A percentile compares a stretch with the other conserved stretches of the same genome.
Evolutionary conservation across 2,797 vertebrate genomes (phyloP).

Genomic region (Diplodus sargus): DNA sequence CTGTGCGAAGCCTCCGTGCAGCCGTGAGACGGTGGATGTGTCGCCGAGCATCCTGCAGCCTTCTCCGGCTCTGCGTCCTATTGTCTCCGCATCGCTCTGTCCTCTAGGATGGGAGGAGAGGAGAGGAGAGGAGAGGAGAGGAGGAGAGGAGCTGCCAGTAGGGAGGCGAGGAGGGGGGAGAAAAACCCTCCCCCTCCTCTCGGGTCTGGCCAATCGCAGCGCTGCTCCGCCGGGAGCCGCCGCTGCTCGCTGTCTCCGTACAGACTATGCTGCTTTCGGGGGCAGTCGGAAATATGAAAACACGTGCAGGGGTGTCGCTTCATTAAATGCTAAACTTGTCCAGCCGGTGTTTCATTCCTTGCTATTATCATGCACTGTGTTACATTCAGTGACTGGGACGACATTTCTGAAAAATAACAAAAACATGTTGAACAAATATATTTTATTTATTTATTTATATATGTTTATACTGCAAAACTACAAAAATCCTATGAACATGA

Average conservation of each 20-base stretch:
- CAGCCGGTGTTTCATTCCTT: no score
- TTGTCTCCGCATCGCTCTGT: slow-evolving; percentile 83
- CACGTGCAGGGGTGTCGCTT: neutral
- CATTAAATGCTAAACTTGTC: neutral
- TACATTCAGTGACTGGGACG: no score
- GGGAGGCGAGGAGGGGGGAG: slow-evolving; percentile 9
- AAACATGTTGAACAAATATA: no score
- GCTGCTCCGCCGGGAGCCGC: slow-evolving; percentile 59
- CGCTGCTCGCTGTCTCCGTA: slow-evolving; percentile 80
- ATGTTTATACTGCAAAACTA: no score
- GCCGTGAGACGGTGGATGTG: slow-evolving; percentile 48
- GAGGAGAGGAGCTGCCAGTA: slow-evolving; percentile 32
- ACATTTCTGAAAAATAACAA: no score
- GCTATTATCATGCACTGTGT: neutral
- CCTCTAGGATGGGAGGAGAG: slow-evolving; percentile 68
- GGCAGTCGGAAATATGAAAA: neutral
- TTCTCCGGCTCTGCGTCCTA: slow-evolving; percentile 72
- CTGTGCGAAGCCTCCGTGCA: slow-evolving; percentile 40
- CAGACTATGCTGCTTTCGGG: slow-evolving; percentile 76
- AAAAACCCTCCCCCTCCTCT: slow-evolving; percentile 24
- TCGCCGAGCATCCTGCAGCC: slow-evolving; percentile 65
- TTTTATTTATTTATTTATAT: no score
- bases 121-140: neutral
- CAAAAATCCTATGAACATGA: no score
- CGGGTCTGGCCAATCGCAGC: slow-evolving; percentile 74